A percentile compares a stretch with the other conserved stretches of the same genome.
phyloP scores from a whole-genome alignment of 2,113 vertebrate genomes.

The Dermatemys mawii region DNA sequence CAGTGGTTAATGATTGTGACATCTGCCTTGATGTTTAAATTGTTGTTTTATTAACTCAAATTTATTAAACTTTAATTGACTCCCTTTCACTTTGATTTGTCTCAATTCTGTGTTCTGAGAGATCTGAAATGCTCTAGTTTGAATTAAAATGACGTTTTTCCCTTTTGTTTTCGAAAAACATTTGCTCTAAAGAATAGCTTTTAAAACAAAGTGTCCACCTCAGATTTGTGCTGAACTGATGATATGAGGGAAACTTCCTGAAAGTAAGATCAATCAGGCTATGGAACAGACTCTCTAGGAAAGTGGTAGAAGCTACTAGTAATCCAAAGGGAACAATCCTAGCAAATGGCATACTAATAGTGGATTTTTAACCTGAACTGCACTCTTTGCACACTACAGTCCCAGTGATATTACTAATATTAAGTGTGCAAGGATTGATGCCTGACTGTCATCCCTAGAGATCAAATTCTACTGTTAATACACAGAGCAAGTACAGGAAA shows the following conservation, averaged over 20 bases:
- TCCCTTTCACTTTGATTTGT: background rate
- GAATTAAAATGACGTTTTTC: background rate
- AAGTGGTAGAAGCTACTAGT: background rate
- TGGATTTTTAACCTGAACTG: slow-evolving; percentile 22
- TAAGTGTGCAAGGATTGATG: slow-evolving; percentile 49
- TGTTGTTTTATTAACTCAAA: background rate
- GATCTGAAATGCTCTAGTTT: background rate
- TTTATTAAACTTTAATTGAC: background rate
- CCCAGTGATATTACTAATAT: slow-evolving; percentile 48
- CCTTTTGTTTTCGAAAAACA: background rate
- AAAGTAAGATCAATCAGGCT: background rate
- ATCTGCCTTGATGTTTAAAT: background rate
- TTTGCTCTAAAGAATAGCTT: background rate
- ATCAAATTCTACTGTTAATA: slow-evolving; percentile 51
- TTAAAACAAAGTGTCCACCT: background rate
- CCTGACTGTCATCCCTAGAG: slow-evolving; percentile 28
- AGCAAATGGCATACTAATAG: background rate
- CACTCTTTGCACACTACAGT: slow-evolving; percentile 27
- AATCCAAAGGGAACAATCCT: background rate
- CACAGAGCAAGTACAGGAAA: slow-evolving; percentile 11
- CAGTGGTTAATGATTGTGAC: background rate
- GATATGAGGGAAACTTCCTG: slow-evolving; percentile 20
- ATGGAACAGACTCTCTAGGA: background rate
- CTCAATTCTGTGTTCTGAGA: background rate
- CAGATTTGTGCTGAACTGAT: background rate